Percentiles rank a stretch among this genome's conserved stretches.
These are phyloP conservation scores for Percina caprodes DNA, from an alignment of 2,113 vertebrate species.

Conservation along the genomic window DNA sequence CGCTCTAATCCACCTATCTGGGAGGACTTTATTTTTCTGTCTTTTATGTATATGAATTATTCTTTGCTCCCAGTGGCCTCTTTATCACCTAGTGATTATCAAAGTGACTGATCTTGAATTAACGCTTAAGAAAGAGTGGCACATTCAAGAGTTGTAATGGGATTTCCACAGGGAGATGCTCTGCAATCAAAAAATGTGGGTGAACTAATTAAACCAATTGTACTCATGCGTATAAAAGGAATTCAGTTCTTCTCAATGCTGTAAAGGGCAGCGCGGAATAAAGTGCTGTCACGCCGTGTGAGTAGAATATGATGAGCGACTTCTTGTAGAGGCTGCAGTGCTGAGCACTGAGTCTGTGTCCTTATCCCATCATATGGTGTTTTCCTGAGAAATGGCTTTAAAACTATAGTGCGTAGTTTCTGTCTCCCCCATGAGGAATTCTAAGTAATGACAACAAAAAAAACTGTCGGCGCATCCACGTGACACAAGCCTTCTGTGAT, in stretches of 20 bases:
- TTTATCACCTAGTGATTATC: constrained; percentile 64
- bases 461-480: no score
- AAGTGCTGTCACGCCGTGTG: constrained; percentile 36
- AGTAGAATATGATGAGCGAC: constrained; percentile 57
- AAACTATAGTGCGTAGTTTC: background rate
- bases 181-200: constrained; percentile 51
- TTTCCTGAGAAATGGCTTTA: constrained; percentile 19
- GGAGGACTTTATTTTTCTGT: constrained; percentile 49
- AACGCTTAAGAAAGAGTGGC: constrained; percentile 37
- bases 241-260: constrained; percentile 26
- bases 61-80: constrained; percentile 38
- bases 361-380: constrained; percentile 27
- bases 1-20: constrained; percentile 48
- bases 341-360: constrained; percentile 3
- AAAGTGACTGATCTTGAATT: constrained; percentile 52
- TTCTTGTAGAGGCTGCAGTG: constrained; percentile 28
- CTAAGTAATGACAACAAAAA: no score
- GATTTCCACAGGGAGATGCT: constrained; percentile 59
- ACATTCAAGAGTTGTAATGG: constrained; percentile 59
- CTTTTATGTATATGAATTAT: constrained; percentile 55
- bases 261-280: constrained; percentile 50
- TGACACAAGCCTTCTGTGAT: no score
- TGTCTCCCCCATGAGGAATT: no score
- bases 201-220: constrained; percentile 72
- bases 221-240: constrained; percentile 52